Conservation (phyloP, 2,797 vertebrate species). For the Melanotaenia pygmaea region DNA sequence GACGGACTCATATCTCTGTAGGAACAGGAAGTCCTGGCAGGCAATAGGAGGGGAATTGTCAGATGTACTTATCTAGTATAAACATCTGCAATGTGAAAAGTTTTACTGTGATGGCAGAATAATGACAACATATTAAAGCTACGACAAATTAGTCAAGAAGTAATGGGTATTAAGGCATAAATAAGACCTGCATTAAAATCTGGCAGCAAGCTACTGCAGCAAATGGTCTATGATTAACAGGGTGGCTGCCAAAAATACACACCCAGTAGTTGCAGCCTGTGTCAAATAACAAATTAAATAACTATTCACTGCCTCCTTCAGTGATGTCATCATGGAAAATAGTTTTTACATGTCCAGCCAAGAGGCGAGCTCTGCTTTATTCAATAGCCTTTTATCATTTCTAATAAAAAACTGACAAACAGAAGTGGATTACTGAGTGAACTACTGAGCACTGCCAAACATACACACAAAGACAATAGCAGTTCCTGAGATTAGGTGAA, state of each 20-base stretch:
- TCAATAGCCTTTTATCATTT: constrained; percentile 33
- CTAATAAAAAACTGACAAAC: constrained; percentile 15
- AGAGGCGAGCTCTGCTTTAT: constrained; percentile 14
- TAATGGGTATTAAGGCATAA: constrained; percentile 19
- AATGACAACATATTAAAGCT: constrained; percentile 5
- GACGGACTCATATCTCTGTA: constrained; percentile 8
- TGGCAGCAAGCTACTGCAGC: constrained; percentile 37
- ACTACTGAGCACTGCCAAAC: not conserved
- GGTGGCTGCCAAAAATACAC: constrained; percentile 64
- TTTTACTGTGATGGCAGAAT: constrained; percentile 4
- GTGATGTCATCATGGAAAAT: constrained; percentile 62
- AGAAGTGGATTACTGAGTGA: constrained; percentile 17
- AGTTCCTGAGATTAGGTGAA: constrained; percentile 46
- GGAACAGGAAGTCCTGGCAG: constrained; percentile 33
- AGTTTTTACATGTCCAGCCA: constrained; percentile 25
- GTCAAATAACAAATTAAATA: constrained; percentile 68
- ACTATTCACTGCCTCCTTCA: constrained; percentile 43
- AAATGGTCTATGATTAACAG: constrained; percentile 41
- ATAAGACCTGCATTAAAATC: constrained; percentile 18
- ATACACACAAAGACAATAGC: not conserved
- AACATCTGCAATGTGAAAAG: constrained; percentile 15
- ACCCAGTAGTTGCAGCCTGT: constrained; percentile 42
- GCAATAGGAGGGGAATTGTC: constrained; percentile 10
- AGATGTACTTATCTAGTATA: constrained; percentile 15
- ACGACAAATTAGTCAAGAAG: not conserved